Evolutionary conservation across 2,797 vertebrate species (phyloP), one percentile per base, ranked within the genome.

Genomic region (Scarus forsteni): DNA sequence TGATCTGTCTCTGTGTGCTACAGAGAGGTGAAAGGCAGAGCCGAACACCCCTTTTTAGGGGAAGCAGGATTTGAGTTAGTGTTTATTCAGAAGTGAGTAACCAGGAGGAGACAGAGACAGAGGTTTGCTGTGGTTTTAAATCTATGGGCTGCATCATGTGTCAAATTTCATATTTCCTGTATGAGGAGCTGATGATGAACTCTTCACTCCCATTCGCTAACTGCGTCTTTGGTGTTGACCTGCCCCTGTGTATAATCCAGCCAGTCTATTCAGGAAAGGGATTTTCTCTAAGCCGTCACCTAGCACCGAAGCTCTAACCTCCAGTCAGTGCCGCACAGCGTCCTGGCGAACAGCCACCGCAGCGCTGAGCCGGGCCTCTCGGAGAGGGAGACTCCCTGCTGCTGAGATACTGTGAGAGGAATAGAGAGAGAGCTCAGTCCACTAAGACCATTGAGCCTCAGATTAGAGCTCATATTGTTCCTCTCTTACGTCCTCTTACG

Each of bases 201-300:
- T 62, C 45, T 57, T 62, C 73, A 62, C 35, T 38, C 34, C 38
- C 34, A n/a, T 48, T 56, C 50, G 45, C 40, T 54, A 40, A 27
- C 27, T 4, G 27, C 27, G 75, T 63, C 62, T 72, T 27, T 66
- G 64, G 18, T 60, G 61, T 46, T 85, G 79, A 87, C 83, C 81
- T 86, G 65, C 34, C 60, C 56, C 77, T 45, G 66, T 12, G 52
- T 72, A 63, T 88, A 89, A 91, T 86, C 90, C 73, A 65, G 86
- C 71, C 80, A 19, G 60, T 87, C 67, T 89, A 85, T 88, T 90
- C 78, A 88, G 75, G 75, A 83, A 46, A 85, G 74, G 88, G 88
- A 88, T 92, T 92, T 91, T 90, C 80, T 83, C 67, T 89, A 90
- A 91, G 84, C 82, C 44, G 81, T 88, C 82, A 85, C 86, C 83